Conservation (phyloP, 2,888 invertebrate species). For the Agriotes lineatus region DNA sequence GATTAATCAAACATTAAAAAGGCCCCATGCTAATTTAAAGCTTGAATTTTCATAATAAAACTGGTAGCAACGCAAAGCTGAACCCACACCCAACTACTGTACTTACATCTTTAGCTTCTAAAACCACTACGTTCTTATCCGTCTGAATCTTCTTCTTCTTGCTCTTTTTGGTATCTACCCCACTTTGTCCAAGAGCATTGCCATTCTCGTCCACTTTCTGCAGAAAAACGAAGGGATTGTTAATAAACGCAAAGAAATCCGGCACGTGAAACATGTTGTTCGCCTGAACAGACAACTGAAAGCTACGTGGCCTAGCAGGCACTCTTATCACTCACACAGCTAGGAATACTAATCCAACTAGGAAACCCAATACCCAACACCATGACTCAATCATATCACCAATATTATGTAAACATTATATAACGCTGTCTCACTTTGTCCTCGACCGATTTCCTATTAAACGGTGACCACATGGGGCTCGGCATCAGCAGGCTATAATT, state of each 20-base stretch:
- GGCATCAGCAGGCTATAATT: constrained; percentile 25
- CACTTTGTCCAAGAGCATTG: constrained; percentile 74
- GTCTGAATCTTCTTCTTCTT: constrained; percentile 73
- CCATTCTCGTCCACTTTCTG: constrained; percentile 86
- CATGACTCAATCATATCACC: neutral
- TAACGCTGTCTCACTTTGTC: constrained; percentile 32
- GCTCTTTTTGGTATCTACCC: constrained; percentile 67
- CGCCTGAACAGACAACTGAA: neutral
- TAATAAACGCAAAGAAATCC: neutral
- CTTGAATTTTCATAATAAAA: no score
- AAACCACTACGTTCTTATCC: constrained; percentile 65
- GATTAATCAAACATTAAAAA: neutral
- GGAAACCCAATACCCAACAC: neutral
- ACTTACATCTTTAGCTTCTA: constrained; percentile 66
- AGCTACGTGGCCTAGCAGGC: no score
- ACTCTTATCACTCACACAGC: no score
- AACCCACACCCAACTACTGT: neutral
- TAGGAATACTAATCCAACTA: neutral
- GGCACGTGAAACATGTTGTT: neutral
- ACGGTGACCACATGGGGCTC: constrained; percentile 30
- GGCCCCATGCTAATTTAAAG: neutral
- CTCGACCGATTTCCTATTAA: constrained; percentile 36
- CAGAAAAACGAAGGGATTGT: constrained; percentile 43
- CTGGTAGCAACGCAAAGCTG: neutral
- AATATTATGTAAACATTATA: no score